These are phyloP conservation scores for Notocelia uddmanniana DNA, from an alignment of 2,888 invertebrate genomes.

Conservation along the genomic window DNA sequence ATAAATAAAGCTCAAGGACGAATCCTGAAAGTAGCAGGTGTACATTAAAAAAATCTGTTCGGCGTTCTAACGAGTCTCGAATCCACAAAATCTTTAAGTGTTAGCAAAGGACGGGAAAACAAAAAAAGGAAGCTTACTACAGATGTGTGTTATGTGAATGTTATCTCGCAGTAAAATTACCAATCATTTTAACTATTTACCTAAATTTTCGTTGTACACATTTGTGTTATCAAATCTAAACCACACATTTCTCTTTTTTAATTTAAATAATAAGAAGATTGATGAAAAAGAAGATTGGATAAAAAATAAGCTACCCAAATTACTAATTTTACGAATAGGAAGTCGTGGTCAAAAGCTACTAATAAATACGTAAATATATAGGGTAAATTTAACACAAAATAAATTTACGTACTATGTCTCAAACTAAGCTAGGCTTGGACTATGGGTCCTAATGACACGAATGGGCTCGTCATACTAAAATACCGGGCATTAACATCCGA, in stretches of 20 bases:
- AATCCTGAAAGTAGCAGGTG: conserved; percentile 44
- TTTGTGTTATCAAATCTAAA: too few relatives aligned
- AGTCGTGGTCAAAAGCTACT: too few relatives aligned
- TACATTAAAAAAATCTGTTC: conserved; percentile 44
- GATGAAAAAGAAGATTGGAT: too few relatives aligned
- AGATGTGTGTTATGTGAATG: background rate
- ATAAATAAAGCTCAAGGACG: conserved; percentile 47
- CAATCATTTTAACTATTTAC: too few relatives aligned
- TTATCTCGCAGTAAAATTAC: too few relatives aligned
- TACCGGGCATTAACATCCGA: background rate
- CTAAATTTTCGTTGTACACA: too few relatives aligned
- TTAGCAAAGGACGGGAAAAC: background rate
- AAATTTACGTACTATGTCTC: background rate
- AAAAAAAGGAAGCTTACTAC: background rate
- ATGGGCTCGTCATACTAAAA: too few relatives aligned
- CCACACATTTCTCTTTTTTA: too few relatives aligned
- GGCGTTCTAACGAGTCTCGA: background rate
- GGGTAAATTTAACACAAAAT: background rate
- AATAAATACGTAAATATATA: background rate
- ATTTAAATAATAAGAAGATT: too few relatives aligned
- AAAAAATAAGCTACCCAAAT: too few relatives aligned
- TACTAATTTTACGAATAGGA: too few relatives aligned
- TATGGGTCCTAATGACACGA: background rate
- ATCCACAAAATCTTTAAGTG: background rate
- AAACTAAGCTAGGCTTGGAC: background rate